Conservation (phyloP, 2,888 invertebrate genomes). For the Drosophila ezoana region DNA sequence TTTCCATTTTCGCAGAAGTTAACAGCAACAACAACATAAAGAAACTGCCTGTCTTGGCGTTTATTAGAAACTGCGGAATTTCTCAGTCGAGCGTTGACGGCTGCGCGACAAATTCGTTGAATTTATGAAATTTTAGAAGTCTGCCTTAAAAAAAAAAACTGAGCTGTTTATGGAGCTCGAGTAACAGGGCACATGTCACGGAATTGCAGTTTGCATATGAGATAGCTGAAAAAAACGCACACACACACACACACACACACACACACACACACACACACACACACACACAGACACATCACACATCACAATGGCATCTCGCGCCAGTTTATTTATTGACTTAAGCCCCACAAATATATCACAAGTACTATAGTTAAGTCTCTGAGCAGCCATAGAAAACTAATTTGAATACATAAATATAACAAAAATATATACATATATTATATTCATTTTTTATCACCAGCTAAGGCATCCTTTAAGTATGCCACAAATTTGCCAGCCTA, state of each 20-base stretch:
- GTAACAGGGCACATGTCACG: slow-evolving; percentile 74
- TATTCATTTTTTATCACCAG: neutral
- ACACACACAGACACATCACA: slow-evolving; percentile 8
- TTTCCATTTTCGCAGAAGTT: no score
- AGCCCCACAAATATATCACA: slow-evolving; percentile 8
- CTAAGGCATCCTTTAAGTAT: slow-evolving; percentile 28
- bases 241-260: slow-evolving; percentile 7
- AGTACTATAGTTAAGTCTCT: neutral
- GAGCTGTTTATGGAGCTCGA: slow-evolving; percentile 46
- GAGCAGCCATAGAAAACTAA: neutral
- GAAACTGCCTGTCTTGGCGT: slow-evolving; percentile 62
- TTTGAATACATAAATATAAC: neutral
- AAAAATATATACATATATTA: neutral
- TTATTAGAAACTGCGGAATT: slow-evolving; percentile 68
- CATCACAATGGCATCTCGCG: slow-evolving; percentile 33
- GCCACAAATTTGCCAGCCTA: slow-evolving; percentile 1
- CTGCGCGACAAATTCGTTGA: slow-evolving; percentile 74
- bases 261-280: slow-evolving; percentile 4
- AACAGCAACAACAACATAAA: slow-evolving; percentile 14
- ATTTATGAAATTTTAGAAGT: slow-evolving; percentile 79
- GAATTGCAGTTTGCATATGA: slow-evolving; percentile 62
- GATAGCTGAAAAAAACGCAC: slow-evolving; percentile 31
- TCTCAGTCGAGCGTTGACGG: slow-evolving; percentile 52
- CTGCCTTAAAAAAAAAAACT: slow-evolving; percentile 27
- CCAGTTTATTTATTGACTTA: slow-evolving; percentile 42